These are phyloP conservation scores for Drosophila asahinai DNA, from an alignment of 1,140 invertebrate species.

Conservation along the genomic window DNA sequence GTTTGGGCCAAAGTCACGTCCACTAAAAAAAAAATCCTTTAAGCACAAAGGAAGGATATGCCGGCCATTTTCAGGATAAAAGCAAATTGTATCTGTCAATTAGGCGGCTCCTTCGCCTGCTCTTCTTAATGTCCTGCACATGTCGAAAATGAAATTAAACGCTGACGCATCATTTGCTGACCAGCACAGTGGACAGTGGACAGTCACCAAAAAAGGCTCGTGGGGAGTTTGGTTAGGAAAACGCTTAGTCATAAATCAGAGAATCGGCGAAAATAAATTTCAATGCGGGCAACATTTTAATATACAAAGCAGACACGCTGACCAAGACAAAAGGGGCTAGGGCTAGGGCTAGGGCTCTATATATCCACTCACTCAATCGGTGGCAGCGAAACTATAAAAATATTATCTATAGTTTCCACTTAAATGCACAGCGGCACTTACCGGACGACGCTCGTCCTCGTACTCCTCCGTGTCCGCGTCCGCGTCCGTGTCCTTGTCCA, in stretches of 20 bases:
- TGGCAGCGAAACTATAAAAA: conserved; percentile 74
- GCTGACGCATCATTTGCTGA: conserved; percentile 77
- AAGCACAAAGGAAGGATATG: conserved; percentile 10
- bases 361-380: conserved; percentile 42
- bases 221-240: conserved; percentile 36
- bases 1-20: conserved; percentile 27
- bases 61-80: conserved; percentile 6
- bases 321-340: conserved; percentile 13
- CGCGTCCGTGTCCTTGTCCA: conserved; percentile 15
- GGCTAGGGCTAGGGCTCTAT: neutral
- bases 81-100: conserved; percentile 53
- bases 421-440: conserved; percentile 79
- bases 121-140: conserved; percentile 65
- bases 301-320: conserved; percentile 65
- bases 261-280: conserved; percentile 75
- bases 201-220: conserved; percentile 7
- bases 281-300: conserved; percentile 73
- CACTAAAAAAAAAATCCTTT: neutral
- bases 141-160: conserved; percentile 61
- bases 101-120: conserved; percentile 34
- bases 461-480: neutral
- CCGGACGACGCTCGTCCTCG: conserved; percentile 61
- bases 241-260: conserved; percentile 75
- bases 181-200: conserved; percentile 26
- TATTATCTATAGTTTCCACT: conserved; percentile 85